Conservation (phyloP, 2,113 vertebrate species). For the Miniopterus natalensis region DNA sequence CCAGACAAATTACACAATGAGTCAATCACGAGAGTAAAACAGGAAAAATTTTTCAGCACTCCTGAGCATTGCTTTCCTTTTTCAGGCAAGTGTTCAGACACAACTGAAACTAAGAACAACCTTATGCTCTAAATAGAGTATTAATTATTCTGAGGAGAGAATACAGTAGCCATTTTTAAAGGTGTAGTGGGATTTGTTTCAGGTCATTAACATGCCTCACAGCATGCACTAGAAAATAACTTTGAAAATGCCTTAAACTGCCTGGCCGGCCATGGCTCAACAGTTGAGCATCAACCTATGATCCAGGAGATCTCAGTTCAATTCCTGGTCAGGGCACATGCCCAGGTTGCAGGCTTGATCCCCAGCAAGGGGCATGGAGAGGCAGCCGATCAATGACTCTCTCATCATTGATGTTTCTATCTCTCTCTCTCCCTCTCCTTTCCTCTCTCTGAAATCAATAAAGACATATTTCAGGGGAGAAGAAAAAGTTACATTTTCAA, state of each 20-base stretch:
- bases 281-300: too few relatives aligned
- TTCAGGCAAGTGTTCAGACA: slow-evolving; percentile 10
- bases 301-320: too few relatives aligned
- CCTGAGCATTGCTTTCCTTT: not conserved
- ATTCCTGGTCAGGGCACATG: too few relatives aligned
- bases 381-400: too few relatives aligned
- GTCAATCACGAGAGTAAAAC: not conserved
- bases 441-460: too few relatives aligned
- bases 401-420: too few relatives aligned
- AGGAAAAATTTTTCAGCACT: not conserved
- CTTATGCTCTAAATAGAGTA: not conserved
- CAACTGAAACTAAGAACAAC: not conserved
- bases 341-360: too few relatives aligned
- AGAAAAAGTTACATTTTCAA: not conserved
- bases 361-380: too few relatives aligned
- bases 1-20: not conserved
- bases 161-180: not conserved
- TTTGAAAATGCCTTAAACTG: slow-evolving; percentile 1
- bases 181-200: not conserved
- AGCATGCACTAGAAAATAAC: not conserved
- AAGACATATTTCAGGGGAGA: too few relatives aligned
- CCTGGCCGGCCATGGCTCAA: too few relatives aligned
- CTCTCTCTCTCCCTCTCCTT: too few relatives aligned
- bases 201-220: not conserved
- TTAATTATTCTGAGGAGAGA: slow-evolving; percentile 21